phyloP scores from a whole-genome alignment of 30 jellyfish, hydroid and myxozoan species.

The Cassiopea andromeda region DNA sequence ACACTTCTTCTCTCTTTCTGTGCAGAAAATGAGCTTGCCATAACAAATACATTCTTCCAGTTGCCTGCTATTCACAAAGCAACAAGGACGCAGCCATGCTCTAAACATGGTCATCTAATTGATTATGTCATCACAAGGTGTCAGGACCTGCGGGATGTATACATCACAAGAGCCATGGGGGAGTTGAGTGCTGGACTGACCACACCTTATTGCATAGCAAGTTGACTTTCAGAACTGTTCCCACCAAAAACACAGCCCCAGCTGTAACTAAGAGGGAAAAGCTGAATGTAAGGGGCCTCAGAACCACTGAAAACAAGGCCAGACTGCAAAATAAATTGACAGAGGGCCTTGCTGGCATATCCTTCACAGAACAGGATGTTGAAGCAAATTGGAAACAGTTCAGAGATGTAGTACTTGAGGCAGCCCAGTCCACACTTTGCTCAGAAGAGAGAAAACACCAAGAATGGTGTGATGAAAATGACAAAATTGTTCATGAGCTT shows the following conservation, averaged over 20 bases:
- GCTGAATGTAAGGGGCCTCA: constrained; percentile 30
- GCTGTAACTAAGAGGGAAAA: neutral
- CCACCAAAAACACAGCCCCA: constrained; percentile 16
- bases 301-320: neutral
- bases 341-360: neutral
- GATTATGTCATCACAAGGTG: constrained; percentile 41
- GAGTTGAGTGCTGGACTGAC: constrained; percentile 61
- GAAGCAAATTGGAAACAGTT: neutral
- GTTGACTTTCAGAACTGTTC: constrained; percentile 6
- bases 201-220: constrained; percentile 19
- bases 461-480: constrained; percentile 61
- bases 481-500: constrained; percentile 2
- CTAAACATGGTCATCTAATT: constrained; percentile 54
- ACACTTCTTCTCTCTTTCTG: neutral
- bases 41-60: neutral
- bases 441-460: constrained; percentile 28
- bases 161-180: constrained; percentile 22
- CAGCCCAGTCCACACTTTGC: neutral
- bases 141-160: constrained; percentile 25
- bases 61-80: constrained; percentile 38
- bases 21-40: neutral
- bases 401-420: neutral
- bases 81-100: constrained; percentile 64
- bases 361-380: neutral
- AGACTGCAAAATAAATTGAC: neutral